Conservation (phyloP, 2,797 vertebrate genomes). For the Calcarius lapponicus region DNA sequence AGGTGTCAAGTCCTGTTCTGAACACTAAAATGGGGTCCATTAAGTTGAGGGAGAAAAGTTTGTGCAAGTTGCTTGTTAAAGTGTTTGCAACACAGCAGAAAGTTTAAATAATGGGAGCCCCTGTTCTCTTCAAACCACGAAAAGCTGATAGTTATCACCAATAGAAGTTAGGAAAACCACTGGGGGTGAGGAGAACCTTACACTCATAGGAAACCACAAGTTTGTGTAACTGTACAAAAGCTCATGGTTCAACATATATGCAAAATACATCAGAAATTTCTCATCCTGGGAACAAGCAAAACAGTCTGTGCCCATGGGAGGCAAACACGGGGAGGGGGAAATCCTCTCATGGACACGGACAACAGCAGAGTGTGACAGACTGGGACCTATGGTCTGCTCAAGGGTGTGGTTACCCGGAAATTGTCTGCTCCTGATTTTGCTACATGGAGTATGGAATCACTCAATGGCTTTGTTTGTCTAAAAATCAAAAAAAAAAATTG, state of each 20-base stretch:
- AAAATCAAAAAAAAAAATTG: background rate
- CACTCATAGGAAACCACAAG: background rate
- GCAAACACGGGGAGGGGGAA: background rate
- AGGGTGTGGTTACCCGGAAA: background rate
- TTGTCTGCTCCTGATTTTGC: background rate
- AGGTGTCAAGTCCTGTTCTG: background rate
- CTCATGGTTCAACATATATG: background rate
- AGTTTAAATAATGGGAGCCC: background rate
- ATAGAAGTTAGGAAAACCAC: conserved; percentile 11
- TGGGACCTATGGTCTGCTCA: background rate
- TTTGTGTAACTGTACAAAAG: background rate
- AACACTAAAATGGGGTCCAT: background rate
- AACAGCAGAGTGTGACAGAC: background rate
- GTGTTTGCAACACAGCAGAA: background rate
- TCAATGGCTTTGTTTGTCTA: background rate
- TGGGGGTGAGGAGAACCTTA: background rate
- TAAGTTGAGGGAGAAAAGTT: background rate
- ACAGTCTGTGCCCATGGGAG: background rate
- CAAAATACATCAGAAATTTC: conserved; percentile 30
- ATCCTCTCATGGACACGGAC: background rate
- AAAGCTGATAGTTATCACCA: background rate
- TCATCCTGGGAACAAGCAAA: conserved; percentile 29
- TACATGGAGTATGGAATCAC: background rate
- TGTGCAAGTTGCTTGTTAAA: background rate
- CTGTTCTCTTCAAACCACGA: background rate